A percentile compares a stretch with the other conserved stretches of the same genome.
Evolutionary conservation across 1,140 invertebrate genomes (phyloP).

Genomic region (Euschistus heros): DNA sequence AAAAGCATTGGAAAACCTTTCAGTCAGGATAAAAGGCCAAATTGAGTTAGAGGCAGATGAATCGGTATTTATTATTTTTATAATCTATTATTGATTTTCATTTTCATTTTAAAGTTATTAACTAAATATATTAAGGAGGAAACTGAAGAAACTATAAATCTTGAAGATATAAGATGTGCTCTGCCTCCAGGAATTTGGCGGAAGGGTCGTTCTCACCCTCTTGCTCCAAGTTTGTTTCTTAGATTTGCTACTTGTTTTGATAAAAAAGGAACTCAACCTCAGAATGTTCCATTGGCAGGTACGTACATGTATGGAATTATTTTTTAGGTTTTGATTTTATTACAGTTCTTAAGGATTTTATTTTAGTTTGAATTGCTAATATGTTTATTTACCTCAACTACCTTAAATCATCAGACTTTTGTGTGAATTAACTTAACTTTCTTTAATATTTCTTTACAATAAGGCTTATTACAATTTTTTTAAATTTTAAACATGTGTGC

Average conservation of each 20-base stretch:
- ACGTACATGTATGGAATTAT: no score
- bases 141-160: constrained; percentile 34
- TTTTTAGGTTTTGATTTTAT: no score
- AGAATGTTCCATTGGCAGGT: not conserved
- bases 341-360: no score
- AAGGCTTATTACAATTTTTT: no score
- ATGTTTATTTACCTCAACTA: no score
- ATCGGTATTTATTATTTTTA: constrained; percentile 19
- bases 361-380: no score
- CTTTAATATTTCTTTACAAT: no score
- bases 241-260: constrained; percentile 59
- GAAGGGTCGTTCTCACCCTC: constrained; percentile 45
- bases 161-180: constrained; percentile 42
- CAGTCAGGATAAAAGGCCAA: constrained; percentile 28
- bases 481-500: no score
- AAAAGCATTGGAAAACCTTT: constrained; percentile 43
- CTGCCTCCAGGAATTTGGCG: constrained; percentile 61
- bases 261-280: constrained; percentile 28
- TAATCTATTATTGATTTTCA: not conserved
- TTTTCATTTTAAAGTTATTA: not conserved
- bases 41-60: constrained; percentile 8
- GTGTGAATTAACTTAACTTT: no score
- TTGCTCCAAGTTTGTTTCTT: constrained; percentile 46
- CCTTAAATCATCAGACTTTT: no score
- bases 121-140: not conserved